These are phyloP conservation scores for Sebastes elongatus DNA, from an alignment of 2,797 vertebrate species.

Conservation along the genomic window DNA sequence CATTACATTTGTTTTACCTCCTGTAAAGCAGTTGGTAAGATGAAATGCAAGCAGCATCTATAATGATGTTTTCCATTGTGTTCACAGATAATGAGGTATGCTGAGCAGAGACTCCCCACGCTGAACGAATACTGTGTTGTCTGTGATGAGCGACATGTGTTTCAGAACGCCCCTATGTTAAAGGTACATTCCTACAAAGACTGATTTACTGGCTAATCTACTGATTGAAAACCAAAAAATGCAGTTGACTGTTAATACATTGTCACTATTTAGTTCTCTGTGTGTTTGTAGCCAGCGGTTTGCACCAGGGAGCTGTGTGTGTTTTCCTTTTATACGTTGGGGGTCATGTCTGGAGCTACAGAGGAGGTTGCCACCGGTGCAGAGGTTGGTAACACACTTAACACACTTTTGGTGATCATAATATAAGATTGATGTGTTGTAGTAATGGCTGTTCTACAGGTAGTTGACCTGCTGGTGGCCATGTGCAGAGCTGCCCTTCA, in stretches of 20 bases:
- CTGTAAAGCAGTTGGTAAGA: not conserved
- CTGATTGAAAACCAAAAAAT: not conserved
- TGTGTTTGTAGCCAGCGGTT: conserved; percentile 87
- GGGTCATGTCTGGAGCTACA: conserved; percentile 92
- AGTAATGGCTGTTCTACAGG: conserved; percentile 72
- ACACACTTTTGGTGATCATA: not conserved
- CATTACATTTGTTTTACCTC: not conserved
- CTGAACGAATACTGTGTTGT: conserved; percentile 96
- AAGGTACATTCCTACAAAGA: conserved; percentile 83
- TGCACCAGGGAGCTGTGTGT: conserved; percentile 95
- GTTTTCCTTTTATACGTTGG: conserved; percentile 92
- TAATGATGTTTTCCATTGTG: conserved; percentile 21
- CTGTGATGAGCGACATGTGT: conserved; percentile 96
- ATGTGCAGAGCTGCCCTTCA: conserved; percentile 93
- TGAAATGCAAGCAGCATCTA: not conserved
- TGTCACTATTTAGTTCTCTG: not conserved
- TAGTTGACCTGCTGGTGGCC: conserved; percentile 91
- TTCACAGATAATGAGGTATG: conserved; percentile 93
- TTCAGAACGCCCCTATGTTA: conserved; percentile 95
- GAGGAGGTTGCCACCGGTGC: conserved; percentile 94
- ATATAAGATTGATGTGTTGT: not conserved
- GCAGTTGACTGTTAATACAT: not conserved
- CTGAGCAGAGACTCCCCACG: conserved; percentile 93
- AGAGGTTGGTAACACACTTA: conserved; percentile 81
- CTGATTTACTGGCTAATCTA: not conserved